Evolutionary conservation across 1,140 invertebrate species (phyloP).

Genomic region (Sycophaga agraensis): DNA sequence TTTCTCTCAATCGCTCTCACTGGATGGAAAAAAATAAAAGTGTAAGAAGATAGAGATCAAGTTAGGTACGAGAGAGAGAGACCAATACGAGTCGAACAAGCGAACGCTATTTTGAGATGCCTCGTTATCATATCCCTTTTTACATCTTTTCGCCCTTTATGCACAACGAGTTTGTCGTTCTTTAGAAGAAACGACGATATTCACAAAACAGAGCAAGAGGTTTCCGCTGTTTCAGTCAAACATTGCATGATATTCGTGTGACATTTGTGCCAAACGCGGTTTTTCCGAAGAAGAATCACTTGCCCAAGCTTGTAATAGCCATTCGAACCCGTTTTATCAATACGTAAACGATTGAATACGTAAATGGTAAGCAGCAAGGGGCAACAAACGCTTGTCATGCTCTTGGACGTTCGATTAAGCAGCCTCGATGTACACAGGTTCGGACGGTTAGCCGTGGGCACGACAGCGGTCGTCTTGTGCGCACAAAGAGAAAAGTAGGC

Average conservation of each 20-base stretch:
- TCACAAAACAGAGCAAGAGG: background rate
- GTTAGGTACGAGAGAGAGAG: background rate
- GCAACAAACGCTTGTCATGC: too few species aligned
- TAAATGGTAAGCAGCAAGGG: too few species aligned
- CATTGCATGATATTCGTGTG: too few species aligned
- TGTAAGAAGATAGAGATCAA: constrained; percentile 20
- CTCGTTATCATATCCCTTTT: background rate
- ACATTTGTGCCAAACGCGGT: too few species aligned
- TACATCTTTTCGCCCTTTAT: background rate
- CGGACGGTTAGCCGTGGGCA: background rate
- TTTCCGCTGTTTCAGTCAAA: background rate
- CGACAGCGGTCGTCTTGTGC: too few species aligned
- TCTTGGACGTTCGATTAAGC: too few species aligned
- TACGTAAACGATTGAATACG: too few species aligned
- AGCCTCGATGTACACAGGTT: background rate
- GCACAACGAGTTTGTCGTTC: background rate
- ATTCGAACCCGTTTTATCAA: too few species aligned
- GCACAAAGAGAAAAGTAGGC: background rate
- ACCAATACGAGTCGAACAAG: background rate
- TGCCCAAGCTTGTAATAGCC: too few species aligned
- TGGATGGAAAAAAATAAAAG: constrained; percentile 13
- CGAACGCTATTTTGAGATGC: constrained; percentile 5
- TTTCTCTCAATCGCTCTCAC: constrained; percentile 3
- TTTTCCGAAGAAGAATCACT: too few species aligned
- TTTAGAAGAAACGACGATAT: constrained; percentile 8